Percentiles rank a stretch among this genome's conserved stretches.
Evolutionary conservation across 2,888 invertebrate species (phyloP).

Genomic region (Tolmerus cingulatus): DNA sequence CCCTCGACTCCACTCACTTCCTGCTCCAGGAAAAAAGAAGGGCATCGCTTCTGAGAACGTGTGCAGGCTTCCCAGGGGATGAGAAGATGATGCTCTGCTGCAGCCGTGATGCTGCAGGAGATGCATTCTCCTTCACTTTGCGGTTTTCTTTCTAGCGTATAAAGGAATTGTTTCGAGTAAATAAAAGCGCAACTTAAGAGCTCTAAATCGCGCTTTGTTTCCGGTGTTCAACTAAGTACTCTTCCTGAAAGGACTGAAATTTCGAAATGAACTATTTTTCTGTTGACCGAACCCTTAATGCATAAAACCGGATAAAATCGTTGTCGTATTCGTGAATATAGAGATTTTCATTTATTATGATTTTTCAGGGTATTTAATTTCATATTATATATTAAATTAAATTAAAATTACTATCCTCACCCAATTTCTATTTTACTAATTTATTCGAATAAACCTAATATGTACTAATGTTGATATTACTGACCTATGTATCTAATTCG

Average conservation of each 20-base stretch:
- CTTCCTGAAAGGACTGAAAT: neutral
- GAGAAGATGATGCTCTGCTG: neutral
- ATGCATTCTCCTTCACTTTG: neutral
- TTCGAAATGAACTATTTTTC: neutral
- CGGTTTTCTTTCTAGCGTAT: neutral
- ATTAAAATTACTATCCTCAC: no score
- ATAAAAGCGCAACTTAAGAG: neutral
- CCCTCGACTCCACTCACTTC: neutral
- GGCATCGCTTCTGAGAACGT: neutral
- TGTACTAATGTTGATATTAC: no score
- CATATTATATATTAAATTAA: no score
- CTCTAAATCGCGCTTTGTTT: neutral
- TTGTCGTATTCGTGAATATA: no score
- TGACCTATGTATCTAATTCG: no score
- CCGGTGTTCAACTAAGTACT: neutral
- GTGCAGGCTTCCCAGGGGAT: neutral
- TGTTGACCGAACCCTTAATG: neutral
- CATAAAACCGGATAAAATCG: neutral
- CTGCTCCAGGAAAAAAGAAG: neutral
- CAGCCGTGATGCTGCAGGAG: neutral
- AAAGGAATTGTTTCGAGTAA: neutral
- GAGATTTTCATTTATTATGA: no score
- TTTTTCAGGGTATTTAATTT: no score
- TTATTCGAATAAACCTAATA: no score
- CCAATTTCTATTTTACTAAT: no score